These are phyloP conservation scores for Bubo bubo DNA, from an alignment of 2,113 vertebrate species.

Conservation along the genomic window DNA sequence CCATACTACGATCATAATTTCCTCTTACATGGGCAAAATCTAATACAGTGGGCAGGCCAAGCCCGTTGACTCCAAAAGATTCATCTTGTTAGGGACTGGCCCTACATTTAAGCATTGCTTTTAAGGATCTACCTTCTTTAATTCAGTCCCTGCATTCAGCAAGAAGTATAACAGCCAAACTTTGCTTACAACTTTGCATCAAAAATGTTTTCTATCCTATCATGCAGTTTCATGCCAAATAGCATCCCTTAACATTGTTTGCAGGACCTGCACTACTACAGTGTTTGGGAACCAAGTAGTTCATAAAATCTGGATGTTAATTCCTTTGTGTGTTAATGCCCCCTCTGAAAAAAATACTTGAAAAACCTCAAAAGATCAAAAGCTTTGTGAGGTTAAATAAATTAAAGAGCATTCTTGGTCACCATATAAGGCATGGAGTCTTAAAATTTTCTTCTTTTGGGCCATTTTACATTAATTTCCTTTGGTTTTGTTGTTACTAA, in stretches of 20 bases:
- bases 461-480: background rate
- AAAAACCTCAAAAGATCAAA: background rate
- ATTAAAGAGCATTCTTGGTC: background rate
- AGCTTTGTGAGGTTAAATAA: background rate
- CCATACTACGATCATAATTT: fast-evolving
- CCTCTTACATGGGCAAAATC: background rate
- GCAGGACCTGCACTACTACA: background rate
- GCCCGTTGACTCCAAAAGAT: background rate
- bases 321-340: background rate
- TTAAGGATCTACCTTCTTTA: background rate
- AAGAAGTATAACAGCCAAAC: background rate
- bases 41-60: background rate
- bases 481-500: background rate
- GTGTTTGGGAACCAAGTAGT: background rate
- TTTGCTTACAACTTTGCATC: background rate
- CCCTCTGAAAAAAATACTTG: background rate
- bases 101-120: background rate
- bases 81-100: background rate
- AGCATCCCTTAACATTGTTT: background rate
- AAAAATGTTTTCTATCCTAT: background rate
- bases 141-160: background rate
- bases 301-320: background rate
- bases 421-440: background rate
- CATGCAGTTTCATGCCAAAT: background rate
- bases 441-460: background rate